Evolutionary conservation across 1,140 invertebrate genomes (phyloP), one percentile per base, ranked within the genome.

Genomic region (Pseudomyrmex concolor): DNA sequence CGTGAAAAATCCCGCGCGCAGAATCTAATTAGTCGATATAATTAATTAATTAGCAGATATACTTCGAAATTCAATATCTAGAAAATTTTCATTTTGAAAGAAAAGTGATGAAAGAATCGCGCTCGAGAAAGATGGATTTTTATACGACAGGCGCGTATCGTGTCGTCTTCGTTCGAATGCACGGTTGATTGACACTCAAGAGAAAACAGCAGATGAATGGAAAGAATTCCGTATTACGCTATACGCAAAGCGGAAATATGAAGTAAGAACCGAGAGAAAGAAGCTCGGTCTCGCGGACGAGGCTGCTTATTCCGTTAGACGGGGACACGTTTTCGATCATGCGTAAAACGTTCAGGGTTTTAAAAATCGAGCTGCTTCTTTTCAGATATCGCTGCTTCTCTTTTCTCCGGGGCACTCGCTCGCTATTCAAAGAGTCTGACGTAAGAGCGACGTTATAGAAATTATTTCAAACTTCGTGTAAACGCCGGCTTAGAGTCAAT

Each of bases 341-440:
- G 83, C 83, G 34, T 64, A 60, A 84, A 84, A 83, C 59, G 55
- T 8, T 54, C 17, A 4, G 34, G 34, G 34, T 15, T 51, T 64
- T 84, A 50, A 73, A 83, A 60, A 60, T 83, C 43, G 60, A 70
- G 15, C 1, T 62, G 25, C 15, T 22, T 12, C 80, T 83, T 74
- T 83, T 67, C 15, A 64, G n/a, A 84, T 66, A 62, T 70, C 50
- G 64, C 50, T 13, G n/a, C 13, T 64, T 13, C 60, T 48, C 43
- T n/a, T 17, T 5, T 34, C 5, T 51, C 13, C 50, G 50, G 25
- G 45, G 25, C 43, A 17, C 9, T 51, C 3, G 57, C 2, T 68
- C 55, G 63, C 34, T 48, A 54, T 55, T 84, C 48, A 70, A 70
- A 55, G 64, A 25, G 25, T 60, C 45, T 34, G 34, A 34, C 8